Percentiles rank a stretch among this genome's conserved stretches.
These are phyloP conservation scores for Gymnodraco acuticeps DNA, from an alignment of 2,797 vertebrate genomes.

Conservation along the genomic window DNA sequence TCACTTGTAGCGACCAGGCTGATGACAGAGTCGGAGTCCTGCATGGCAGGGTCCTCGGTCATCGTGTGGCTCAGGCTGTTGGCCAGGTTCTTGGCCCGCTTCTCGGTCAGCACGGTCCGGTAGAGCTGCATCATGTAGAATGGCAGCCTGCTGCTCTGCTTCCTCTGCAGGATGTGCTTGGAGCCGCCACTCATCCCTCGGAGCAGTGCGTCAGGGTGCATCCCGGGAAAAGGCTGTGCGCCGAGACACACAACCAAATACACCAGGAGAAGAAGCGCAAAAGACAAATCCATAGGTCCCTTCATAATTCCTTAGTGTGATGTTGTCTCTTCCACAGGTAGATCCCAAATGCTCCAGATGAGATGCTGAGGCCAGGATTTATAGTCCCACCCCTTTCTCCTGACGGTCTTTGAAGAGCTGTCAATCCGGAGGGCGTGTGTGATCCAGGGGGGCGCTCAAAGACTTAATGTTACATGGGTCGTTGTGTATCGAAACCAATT, in stretches of 20 bases:
- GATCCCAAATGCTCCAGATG: slow-evolving; percentile 43
- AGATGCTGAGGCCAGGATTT: slow-evolving; percentile 22
- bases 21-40: slow-evolving; percentile 83
- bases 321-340: slow-evolving; percentile 34
- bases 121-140: slow-evolving; percentile 91
- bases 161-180: slow-evolving; percentile 34
- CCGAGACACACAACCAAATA: slow-evolving; percentile 31
- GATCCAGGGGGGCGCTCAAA: slow-evolving; percentile 67
- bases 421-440: slow-evolving; percentile 63
- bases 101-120: slow-evolving; percentile 77
- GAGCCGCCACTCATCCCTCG: slow-evolving; percentile 32
- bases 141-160: slow-evolving; percentile 61
- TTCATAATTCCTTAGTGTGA: slow-evolving; percentile 54
- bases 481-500: slow-evolving; percentile 78
- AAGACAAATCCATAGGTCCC: slow-evolving; percentile 49
- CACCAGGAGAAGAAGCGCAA: slow-evolving; percentile 60
- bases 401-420: slow-evolving; percentile 68
- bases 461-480: slow-evolving; percentile 55
- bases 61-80: not conserved
- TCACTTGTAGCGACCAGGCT: slow-evolving; percentile 88
- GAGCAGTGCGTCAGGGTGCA: slow-evolving; percentile 45
- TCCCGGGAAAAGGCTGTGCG: slow-evolving; percentile 5
- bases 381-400: slow-evolving; percentile 38
- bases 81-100: slow-evolving; percentile 32
- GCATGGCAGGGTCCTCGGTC: slow-evolving; percentile 73